A percentile compares a stretch with the other conserved stretches of the same genome.
These are phyloP conservation scores for Chrysina gloriosa DNA, from an alignment of 2,888 invertebrate species.

Conservation along the genomic window DNA sequence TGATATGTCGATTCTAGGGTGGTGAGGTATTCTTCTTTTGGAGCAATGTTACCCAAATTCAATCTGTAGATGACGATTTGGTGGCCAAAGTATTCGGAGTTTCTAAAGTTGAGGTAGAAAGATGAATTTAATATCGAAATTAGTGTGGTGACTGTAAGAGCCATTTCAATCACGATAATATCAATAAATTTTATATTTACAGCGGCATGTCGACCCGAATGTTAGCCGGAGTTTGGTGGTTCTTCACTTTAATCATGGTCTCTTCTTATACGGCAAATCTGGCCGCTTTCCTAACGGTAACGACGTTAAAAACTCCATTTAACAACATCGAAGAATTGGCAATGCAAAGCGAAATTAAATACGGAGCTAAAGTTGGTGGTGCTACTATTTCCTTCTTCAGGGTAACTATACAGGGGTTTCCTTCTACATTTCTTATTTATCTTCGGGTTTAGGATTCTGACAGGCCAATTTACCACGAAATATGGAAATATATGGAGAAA, in stretches of 20 bases:
- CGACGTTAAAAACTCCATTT: slow-evolving; percentile 77
- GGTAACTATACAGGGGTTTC: slow-evolving; percentile 66
- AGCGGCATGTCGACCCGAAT: slow-evolving; percentile 90
- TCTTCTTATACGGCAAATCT: slow-evolving; percentile 91
- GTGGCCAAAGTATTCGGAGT: too few relatives aligned
- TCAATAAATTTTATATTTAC: slow-evolving; percentile 49
- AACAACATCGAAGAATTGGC: slow-evolving; percentile 87
- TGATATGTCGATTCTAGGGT: too few relatives aligned
- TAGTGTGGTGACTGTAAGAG: too few relatives aligned
- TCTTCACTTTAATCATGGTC: slow-evolving; percentile 88
- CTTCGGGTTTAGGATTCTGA: slow-evolving; percentile 76
- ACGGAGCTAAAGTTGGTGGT: slow-evolving; percentile 87
- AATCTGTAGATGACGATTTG: too few relatives aligned
- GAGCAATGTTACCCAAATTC: too few relatives aligned
- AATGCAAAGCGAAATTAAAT: slow-evolving; percentile 82
- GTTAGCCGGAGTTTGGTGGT: slow-evolving; percentile 90
- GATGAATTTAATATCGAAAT: too few relatives aligned
- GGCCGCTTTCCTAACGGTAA: slow-evolving; percentile 89
- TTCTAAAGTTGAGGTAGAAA: too few relatives aligned
- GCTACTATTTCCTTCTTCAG: slow-evolving; percentile 91
- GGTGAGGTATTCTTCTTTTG: too few relatives aligned
- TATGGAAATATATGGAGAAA: slow-evolving; percentile 82
- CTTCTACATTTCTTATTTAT: background rate
- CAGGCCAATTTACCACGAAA: slow-evolving; percentile 80
- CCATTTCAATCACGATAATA: too few relatives aligned